Evolutionary conservation across 2,113 vertebrate genomes (phyloP).

Genomic region (Gnathochromis pfefferi): DNA sequence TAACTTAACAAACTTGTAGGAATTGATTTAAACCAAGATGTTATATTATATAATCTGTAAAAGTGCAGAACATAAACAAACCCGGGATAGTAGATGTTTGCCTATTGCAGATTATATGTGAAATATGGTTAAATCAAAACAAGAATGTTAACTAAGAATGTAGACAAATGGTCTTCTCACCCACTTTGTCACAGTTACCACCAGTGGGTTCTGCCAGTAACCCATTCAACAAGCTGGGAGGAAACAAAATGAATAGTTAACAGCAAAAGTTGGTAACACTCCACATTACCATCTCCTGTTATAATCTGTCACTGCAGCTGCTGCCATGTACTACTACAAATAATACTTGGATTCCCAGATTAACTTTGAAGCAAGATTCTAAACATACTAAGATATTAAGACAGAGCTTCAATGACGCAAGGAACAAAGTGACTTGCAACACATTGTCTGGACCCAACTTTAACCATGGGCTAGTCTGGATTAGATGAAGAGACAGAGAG

Average conservation of each 20-base stretch:
- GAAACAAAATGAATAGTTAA: background rate
- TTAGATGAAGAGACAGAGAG: background rate
- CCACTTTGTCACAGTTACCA: too few species aligned
- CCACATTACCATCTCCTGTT: background rate
- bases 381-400: background rate
- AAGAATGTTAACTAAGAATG: too few species aligned
- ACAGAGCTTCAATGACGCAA: rapidly evolving
- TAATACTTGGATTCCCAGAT: background rate
- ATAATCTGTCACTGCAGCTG: background rate
- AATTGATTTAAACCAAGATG: too few species aligned
- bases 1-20: too few species aligned
- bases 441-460: background rate
- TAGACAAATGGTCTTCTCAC: too few species aligned
- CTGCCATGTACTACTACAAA: rapidly evolving
- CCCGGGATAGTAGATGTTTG: too few species aligned
- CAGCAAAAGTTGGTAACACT: background rate
- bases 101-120: too few species aligned
- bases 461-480: background rate
- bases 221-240: rapidly evolving
- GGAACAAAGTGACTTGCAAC: background rate
- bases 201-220: background rate
- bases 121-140: too few species aligned
- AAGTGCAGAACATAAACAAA: too few species aligned
- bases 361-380: background rate
- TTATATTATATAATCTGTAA: too few species aligned